Evolutionary conservation across 2,888 invertebrate species (phyloP).

Genomic region (Ectobius pallidus): DNA sequence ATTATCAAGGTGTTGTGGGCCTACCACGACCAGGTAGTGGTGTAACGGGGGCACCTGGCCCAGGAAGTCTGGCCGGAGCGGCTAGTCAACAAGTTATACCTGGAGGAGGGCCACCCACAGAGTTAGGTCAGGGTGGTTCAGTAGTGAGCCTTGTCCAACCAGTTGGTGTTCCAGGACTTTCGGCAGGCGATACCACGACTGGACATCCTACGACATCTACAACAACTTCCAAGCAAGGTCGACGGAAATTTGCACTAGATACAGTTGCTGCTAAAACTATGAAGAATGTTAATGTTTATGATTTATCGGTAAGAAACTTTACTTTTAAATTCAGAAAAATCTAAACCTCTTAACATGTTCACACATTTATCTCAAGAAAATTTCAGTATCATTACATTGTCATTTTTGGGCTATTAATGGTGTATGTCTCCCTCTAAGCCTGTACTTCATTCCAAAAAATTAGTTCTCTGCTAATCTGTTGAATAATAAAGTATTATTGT

Average conservation of each 20-base stretch:
- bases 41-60: constrained; percentile 35
- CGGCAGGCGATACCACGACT: constrained; percentile 5
- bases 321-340: too few species aligned
- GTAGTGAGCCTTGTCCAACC: constrained; percentile 31
- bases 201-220: not conserved
- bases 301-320: constrained; percentile 41
- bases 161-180: constrained; percentile 22
- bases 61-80: constrained; percentile 34
- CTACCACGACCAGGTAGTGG: constrained; percentile 32
- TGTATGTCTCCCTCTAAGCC: too few species aligned
- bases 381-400: too few species aligned
- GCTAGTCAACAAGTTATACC: constrained; percentile 37
- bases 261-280: constrained; percentile 43
- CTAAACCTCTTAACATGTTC: too few species aligned
- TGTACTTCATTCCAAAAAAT: too few species aligned
- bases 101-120: constrained; percentile 29
- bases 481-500: too few species aligned
- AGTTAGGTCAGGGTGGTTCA: constrained; percentile 35
- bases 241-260: constrained; percentile 40
- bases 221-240: constrained; percentile 21
- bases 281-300: constrained; percentile 37
- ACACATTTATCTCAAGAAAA: too few species aligned
- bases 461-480: too few species aligned
- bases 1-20: constrained; percentile 25
- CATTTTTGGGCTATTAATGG: too few species aligned